Evolutionary conservation across 2,888 invertebrate genomes (phyloP), one percentile per base, ranked within the genome.

Genomic region (Nomada flava): DNA sequence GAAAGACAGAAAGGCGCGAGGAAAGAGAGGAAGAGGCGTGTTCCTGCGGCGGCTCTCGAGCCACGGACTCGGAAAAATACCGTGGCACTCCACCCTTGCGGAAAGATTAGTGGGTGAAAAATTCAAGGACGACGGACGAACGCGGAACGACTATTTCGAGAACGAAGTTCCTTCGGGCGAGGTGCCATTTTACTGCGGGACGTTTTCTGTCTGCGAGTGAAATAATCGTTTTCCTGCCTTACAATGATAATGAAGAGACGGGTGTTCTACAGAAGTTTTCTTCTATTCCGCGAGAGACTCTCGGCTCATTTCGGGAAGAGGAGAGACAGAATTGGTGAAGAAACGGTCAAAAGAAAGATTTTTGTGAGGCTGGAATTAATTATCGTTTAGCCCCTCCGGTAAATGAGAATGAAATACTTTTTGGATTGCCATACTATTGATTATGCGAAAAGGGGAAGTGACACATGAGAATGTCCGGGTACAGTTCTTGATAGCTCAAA

Each of bases 41-140:
- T 60, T 62, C 69, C 64, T 18, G 42, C 53, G 29, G 60, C 63
- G 65, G 67, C 60, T 59, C 52, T 13, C 26, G 20, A 47, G 74
- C 44, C 64, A 47, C 64, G 53, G 26, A 13, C 52, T 55, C 23
- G 70, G 65, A 69, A 82, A 77, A 74, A 70, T 65, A 83, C 74
- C 67, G 67, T 63, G 74, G 59, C 47, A 71, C 83, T 78, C 62
- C 82, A 69, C 76, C 82, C 81, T 77, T 60, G 59, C 70, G 76
- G 68, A 72, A 81, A 81, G 82, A 81, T 81, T 77, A 72, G 59
- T 81, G 67, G 82, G 82, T 82, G 82, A 81, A 76, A 81, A 82
- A 82, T 82, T 81, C 76, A 77, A 81, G 82, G 82, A 63, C 82
- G 68, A 67, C 60, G 29, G 36, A 3, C 26, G 70, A 79, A 76